These are phyloP conservation scores for Eleginops maclovinus DNA, from an alignment of 2,113 vertebrate genomes.

Conservation along the genomic window DNA sequence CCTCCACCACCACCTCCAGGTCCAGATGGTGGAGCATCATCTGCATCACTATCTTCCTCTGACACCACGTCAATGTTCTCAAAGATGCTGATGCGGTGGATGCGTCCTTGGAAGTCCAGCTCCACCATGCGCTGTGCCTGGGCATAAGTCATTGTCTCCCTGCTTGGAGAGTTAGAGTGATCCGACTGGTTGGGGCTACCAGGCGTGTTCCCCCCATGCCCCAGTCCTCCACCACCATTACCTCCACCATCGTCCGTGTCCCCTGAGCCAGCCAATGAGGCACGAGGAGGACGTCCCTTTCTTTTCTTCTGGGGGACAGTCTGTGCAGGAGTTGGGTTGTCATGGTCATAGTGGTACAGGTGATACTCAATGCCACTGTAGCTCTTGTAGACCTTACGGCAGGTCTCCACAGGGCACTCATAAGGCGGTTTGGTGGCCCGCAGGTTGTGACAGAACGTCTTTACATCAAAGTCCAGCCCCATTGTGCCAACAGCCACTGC, in stretches of 20 bases:
- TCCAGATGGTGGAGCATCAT: slow-evolving; percentile 84
- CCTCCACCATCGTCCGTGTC: slow-evolving; percentile 80
- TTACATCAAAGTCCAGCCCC: slow-evolving; percentile 98
- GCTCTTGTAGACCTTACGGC: slow-evolving; percentile 98
- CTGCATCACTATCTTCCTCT: slow-evolving; percentile 92
- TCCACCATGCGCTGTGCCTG: slow-evolving; percentile 98
- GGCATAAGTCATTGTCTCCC: slow-evolving; percentile 97
- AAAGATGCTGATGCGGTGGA: slow-evolving; percentile 98
- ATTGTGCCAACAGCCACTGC: slow-evolving; percentile 83
- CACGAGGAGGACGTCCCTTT: slow-evolving; percentile 93
- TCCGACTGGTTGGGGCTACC: slow-evolving; percentile 92
- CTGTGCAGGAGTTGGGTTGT: slow-evolving; percentile 92
- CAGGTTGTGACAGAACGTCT: slow-evolving; percentile 97
- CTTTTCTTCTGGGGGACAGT: slow-evolving; percentile 92
- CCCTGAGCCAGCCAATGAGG: slow-evolving; percentile 69
- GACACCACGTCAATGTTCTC: slow-evolving; percentile 97
- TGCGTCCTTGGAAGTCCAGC: slow-evolving; percentile 93
- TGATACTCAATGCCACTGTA: slow-evolving; percentile 99
- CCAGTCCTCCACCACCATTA: slow-evolving; percentile 76
- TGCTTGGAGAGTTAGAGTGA: slow-evolving; percentile 90
- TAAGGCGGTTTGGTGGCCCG: slow-evolving; percentile 98
- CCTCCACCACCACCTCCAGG: slow-evolving; percentile 66
- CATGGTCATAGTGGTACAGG: slow-evolving; percentile 98
- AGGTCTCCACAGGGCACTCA: slow-evolving; percentile 95
- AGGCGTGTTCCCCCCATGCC: slow-evolving; percentile 81